Percentiles rank a stretch among this genome's conserved stretches.
phyloP scores from a whole-genome alignment of 2,797 vertebrate species.

The Catamblyrhynchus diadema region DNA sequence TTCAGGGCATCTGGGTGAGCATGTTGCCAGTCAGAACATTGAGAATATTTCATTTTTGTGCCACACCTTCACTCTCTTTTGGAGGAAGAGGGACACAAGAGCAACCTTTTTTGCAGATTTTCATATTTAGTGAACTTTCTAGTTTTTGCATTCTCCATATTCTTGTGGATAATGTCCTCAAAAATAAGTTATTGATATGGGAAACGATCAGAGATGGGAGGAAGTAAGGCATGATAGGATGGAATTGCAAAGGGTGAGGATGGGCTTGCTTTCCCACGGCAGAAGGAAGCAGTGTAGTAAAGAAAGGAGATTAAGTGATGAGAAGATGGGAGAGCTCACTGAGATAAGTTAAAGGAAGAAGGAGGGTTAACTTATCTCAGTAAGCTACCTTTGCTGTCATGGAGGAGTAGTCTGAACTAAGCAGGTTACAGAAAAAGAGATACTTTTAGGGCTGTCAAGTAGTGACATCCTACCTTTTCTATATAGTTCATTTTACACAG shows the following conservation, averaged over 20 bases:
- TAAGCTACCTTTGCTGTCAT: background rate
- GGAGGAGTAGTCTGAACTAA: background rate
- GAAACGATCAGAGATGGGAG: background rate
- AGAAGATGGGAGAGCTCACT: background rate
- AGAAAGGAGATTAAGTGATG: background rate
- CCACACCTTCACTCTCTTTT: background rate
- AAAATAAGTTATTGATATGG: background rate
- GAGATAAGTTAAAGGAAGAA: too few relatives aligned
- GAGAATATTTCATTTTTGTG: background rate
- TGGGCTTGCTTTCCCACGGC: background rate
- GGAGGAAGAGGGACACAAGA: background rate
- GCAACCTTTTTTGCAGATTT: background rate
- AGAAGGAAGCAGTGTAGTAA: background rate
- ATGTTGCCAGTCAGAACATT: background rate
- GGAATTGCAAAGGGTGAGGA: background rate
- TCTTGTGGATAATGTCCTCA: background rate
- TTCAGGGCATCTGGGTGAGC: background rate
- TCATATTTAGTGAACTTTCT: background rate
- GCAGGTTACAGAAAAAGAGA: background rate
- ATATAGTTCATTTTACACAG: background rate
- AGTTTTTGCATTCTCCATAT: rapidly evolving
- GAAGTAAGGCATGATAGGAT: background rate
- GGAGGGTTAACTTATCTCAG: too few relatives aligned
- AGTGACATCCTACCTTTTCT: background rate
- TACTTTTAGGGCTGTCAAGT: background rate